A percentile compares a stretch with the other conserved stretches of the same genome.
These are phyloP conservation scores for Cyphomyrus discorhynchus DNA, from an alignment of 2,113 vertebrate species.

Conservation along the genomic window DNA sequence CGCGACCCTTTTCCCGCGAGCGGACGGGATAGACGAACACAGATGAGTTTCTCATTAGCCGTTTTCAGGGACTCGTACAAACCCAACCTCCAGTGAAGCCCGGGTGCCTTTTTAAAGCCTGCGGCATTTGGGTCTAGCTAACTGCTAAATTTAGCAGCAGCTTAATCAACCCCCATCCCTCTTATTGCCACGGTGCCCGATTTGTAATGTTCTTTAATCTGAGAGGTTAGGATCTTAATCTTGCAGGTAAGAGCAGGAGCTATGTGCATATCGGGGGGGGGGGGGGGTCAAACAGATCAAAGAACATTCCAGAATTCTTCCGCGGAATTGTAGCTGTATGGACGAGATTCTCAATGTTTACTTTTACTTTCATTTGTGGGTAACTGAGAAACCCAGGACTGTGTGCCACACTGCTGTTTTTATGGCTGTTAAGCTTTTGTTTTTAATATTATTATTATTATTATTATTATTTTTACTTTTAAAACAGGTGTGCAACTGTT, in stretches of 20 bases:
- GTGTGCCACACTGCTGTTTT: slow-evolving; percentile 53
- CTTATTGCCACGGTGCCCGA: neutral
- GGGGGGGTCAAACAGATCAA: slow-evolving; percentile 8
- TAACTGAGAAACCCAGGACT: slow-evolving; percentile 55
- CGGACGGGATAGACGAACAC: neutral
- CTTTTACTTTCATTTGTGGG: slow-evolving; percentile 23
- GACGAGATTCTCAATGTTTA: slow-evolving; percentile 33
- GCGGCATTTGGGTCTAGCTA: neutral
- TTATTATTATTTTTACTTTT: slow-evolving; percentile 25
- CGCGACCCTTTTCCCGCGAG: neutral
- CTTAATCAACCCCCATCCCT: neutral
- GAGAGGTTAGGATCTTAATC: neutral
- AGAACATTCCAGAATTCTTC: slow-evolving; percentile 63
- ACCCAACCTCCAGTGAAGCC: neutral
- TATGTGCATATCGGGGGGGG: neutral
- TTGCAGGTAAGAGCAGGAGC: neutral
- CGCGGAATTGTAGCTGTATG: slow-evolving; percentile 52
- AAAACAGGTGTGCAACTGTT: slow-evolving; percentile 42
- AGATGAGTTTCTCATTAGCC: neutral
- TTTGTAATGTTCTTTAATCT: neutral
- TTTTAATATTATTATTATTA: slow-evolving; percentile 18
- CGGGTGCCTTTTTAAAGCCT: neutral
- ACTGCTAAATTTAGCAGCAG: neutral
- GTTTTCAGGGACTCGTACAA: neutral
- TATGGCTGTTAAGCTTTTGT: slow-evolving; percentile 45